A percentile compares a stretch with the other conserved stretches of the same genome.
These are phyloP conservation scores for Heliconius ismenius DNA, from an alignment of 2,888 invertebrate species.

Conservation along the genomic window DNA sequence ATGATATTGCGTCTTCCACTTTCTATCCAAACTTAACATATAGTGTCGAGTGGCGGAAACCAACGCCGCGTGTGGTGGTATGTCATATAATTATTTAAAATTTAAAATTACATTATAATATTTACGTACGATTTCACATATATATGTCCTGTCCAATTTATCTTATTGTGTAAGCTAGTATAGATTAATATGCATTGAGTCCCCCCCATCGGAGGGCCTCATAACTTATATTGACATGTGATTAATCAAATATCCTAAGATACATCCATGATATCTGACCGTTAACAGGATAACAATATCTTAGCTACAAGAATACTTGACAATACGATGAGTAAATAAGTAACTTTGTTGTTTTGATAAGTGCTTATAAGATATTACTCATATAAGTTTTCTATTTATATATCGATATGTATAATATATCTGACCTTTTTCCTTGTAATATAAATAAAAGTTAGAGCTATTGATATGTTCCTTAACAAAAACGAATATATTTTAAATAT, in stretches of 20 bases:
- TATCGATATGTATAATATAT: not conserved
- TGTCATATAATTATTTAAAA: no score
- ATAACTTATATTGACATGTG: constrained; percentile 52
- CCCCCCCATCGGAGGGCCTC: constrained; percentile 47
- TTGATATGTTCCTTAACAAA: no score
- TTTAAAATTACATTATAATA: no score
- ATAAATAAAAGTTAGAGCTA: no score
- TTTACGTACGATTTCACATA: no score
- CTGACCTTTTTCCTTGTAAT: not conserved
- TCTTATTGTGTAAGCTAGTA: no score
- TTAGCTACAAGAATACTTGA: not conserved
- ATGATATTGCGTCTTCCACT: no score
- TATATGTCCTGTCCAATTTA: no score
- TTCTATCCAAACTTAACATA: no score
- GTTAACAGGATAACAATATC: constrained; percentile 35
- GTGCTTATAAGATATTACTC: not conserved
- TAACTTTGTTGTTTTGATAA: not conserved
- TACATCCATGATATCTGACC: constrained; percentile 44
- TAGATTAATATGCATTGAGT: constrained; percentile 29
- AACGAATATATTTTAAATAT: no score
- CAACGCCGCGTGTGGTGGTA: no score
- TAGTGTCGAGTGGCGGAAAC: no score
- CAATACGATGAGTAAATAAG: not conserved
- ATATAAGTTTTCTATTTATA: not conserved
- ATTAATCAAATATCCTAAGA: constrained; percentile 49